A percentile compares a stretch with the other conserved stretches of the same genome.
Evolutionary conservation across 2,113 vertebrate genomes (phyloP).

Genomic region (Salminus brasiliensis): DNA sequence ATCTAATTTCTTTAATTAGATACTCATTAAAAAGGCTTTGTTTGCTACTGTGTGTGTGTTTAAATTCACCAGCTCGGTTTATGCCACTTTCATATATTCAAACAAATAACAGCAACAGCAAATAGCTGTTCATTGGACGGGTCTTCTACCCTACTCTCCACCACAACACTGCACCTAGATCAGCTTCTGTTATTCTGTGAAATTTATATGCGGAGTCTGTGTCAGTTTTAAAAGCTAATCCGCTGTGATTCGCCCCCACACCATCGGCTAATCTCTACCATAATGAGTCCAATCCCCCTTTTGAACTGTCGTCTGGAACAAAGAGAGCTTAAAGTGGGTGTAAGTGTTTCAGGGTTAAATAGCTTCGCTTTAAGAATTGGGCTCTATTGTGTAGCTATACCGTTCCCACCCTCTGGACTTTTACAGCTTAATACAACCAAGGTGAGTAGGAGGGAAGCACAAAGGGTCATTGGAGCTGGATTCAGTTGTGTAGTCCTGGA

Average conservation of each 20-base stretch:
- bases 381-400: slow-evolving; percentile 31
- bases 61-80: too few relatives aligned
- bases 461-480: too few relatives aligned
- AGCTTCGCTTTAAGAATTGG: slow-evolving; percentile 12
- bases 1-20: too few relatives aligned
- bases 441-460: too few relatives aligned
- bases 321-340: slow-evolving; percentile 47
- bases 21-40: too few relatives aligned
- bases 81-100: too few relatives aligned
- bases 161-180: too few relatives aligned
- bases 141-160: too few relatives aligned
- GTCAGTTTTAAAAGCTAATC: slow-evolving; percentile 53
- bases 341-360: slow-evolving; percentile 28
- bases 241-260: slow-evolving; percentile 43
- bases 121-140: too few relatives aligned
- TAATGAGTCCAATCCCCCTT: slow-evolving; percentile 68
- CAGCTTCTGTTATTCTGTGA: neutral
- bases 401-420: slow-evolving; percentile 21
- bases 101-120: too few relatives aligned
- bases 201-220: neutral
- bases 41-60: too few relatives aligned
- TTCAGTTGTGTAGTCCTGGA: too few relatives aligned
- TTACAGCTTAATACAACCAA: slow-evolving; percentile 18
- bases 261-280: slow-evolving; percentile 59
- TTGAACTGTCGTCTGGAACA: slow-evolving; percentile 72